Conservation (phyloP, 2,888 invertebrate species). For the Venusia cambrica region DNA sequence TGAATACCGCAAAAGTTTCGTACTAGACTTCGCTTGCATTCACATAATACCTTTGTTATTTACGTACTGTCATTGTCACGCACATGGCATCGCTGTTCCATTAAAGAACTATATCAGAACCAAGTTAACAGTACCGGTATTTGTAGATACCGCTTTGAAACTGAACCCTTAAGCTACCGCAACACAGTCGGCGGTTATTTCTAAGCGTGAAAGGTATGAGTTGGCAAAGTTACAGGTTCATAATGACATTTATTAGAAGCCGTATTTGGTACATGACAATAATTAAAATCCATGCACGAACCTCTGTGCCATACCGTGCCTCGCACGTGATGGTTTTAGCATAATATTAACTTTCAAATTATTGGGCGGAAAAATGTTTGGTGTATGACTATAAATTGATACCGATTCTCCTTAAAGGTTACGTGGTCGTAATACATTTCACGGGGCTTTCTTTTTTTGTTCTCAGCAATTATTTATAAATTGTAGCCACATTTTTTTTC, state of each 20-base stretch:
- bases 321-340: constrained; percentile 62
- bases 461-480: constrained; percentile 12
- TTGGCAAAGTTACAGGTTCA: constrained; percentile 60
- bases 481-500: too few relatives aligned
- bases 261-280: constrained; percentile 79
- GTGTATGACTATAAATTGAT: constrained; percentile 40
- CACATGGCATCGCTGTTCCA: constrained; percentile 70
- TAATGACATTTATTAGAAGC: constrained; percentile 80
- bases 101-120: constrained; percentile 70
- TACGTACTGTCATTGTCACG: constrained; percentile 76
- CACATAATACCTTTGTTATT: constrained; percentile 69
- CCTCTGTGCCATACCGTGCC: constrained; percentile 71
- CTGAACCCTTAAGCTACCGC: constrained; percentile 25
- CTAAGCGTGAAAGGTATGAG: constrained; percentile 16
- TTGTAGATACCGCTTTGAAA: constrained; percentile 19
- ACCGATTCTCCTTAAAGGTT: constrained; percentile 19
- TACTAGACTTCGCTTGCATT: constrained; percentile 47
- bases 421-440: constrained; percentile 12
- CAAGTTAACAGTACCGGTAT: constrained; percentile 29
- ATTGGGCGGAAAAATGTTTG: constrained; percentile 50
- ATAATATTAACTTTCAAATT: constrained; percentile 68
- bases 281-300: constrained; percentile 81
- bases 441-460: constrained; percentile 16
- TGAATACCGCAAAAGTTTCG: constrained; percentile 50
- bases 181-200: constrained; percentile 12